Base-by-base conservation (phyloP, 1,140 invertebrate species). In the Calliphora vicina region DNA sequence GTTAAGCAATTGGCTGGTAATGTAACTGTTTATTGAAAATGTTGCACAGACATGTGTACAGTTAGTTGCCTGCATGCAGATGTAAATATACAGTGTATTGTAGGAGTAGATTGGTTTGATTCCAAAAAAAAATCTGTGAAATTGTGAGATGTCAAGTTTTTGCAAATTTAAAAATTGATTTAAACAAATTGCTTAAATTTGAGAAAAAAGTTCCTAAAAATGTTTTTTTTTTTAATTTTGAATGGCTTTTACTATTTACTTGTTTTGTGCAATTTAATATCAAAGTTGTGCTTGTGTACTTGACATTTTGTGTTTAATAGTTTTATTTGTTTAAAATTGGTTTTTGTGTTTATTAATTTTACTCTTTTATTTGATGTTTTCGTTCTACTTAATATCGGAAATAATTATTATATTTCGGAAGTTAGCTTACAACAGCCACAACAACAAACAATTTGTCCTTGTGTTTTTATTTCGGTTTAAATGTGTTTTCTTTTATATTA, bases 21-120 rank as follows among this genome's bases (percentile, higher is more conserved):
- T 67, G 20, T 67, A 67, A 67, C 61, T 67, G 61, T 67, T 67
- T 67, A 67, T 67, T 67, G 61, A 25, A 67, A 67, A 67, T 67
- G 3, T 23, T 67, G 5, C 45, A 15, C 0, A 57, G 6, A 57
- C 13, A 57, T n/a, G n/a, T n/a, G n/a, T 2, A 57, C 15, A 57
- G n/a, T n/a, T n/a, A n/a, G n/a, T n/a, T n/a, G n/a, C 50, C 6
- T 17, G 50, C 15, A 57, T 2, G n/a, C 6, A n/a, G 35, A n/a
- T n/a, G n/a, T n/a, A n/a, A n/a, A n/a, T n/a, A n/a, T n/a, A 57
- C 2, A 57, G 45, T n/a, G 45, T 1, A 15, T 1, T 50, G 45
- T 57, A 13, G 13, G 45, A 17, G 45, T 15, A 57, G 12, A 57
- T 57, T 17, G 35, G 10, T 35, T 35, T 35, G 35, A 35, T 35